Base-by-base conservation (phyloP, 2,797 vertebrate species). In the Tinamus major region DNA sequence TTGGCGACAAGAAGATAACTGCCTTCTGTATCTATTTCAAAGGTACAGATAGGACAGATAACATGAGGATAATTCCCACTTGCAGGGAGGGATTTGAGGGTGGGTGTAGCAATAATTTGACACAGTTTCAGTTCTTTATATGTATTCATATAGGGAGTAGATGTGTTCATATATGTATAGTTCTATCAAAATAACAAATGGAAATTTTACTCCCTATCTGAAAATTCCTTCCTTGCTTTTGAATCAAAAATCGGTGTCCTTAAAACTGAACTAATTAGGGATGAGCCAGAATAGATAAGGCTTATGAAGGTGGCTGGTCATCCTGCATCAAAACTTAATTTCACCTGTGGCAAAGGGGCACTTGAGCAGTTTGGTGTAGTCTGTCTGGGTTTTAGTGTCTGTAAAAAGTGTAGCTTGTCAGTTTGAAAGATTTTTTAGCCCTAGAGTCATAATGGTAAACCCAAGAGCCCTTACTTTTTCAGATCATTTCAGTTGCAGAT, bases 201-300 rank as follows among this genome's bases (percentile, higher is more conserved):
- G 14, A 71, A 55, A 14, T 29, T 20, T 14, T 7, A 29, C 53
- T 5, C 13, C 35, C 6, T 26, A 84, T 84, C 87, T 95, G 83
- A 92, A 96, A 94, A 82, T 46, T 71, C 16, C 26, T 67, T 49
- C 9, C 56, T n/a, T 79, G 7, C 77, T 78, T 93, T 80, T 92
- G 71, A 93, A 87, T 94, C 69, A 79, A 62, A 90, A 85, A 17
- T 44, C 65, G 90, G 33, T 65, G 31, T 91, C n/a, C 41, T 87
- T 71, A 70, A 96, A 96, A 55, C 85, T 93, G 84, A 93, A 72
- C 61, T 95, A 91, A 92, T 93, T 71, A 90, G 77, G 35, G 24
- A 23, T 87, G 69, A 94, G 74, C 62, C 53, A 86, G 64, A 90
- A 44, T 35, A 89, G 53, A 31, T 31, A 17, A 3, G 53, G 53